Evolutionary conservation across 2,113 vertebrate species (phyloP), one percentile per base, ranked within the genome.

Genomic region (Loxodonta africana): DNA sequence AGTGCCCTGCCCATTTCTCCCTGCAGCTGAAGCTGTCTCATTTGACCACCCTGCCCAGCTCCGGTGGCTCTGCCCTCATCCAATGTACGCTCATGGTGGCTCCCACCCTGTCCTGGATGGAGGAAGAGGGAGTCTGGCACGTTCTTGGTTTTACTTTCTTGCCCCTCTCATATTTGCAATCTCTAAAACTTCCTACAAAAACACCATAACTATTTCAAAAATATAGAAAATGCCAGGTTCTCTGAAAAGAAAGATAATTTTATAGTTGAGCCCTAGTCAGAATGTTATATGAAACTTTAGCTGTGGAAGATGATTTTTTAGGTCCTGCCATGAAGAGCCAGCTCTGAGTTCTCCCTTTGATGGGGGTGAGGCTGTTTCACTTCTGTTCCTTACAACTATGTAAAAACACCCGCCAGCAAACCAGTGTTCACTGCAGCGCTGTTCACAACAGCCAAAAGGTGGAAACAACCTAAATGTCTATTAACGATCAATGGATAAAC

Each of bases 261-360:
- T 48, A 8, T 48, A 14, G 33, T 73, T 14, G 33, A n/a, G 33
- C 69, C 69, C 69, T 14, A 37, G 37, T 74, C 17, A 41, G n/a
- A 41, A 21, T 41, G 46, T 63, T 63, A 23, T 28, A n/a, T 25
- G 46, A 71, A 74, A 17, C 65, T 53, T 63, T 12, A 53, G 41
- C 44, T 5, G 15, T 10, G 9, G 53, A 48, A 33, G 83, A 83
- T 20, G 8, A 23, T 44, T 30, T 30, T 1, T 14, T 21, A 53
- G 60, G 51, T 18, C 63, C 44, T 0, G 0, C 41, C 41, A 7
- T 28, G 25, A 28, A 26, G 6, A 20, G 4, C 8, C 71, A 41
- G 3, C 28, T 28, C 48, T 0, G 2, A 6, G 18, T n/a, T 28
- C 53, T 21, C 28, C 74, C 26, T 86, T 21, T 4, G 1, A 7